Evolutionary conservation across 2,888 invertebrate genomes (phyloP), one percentile per base, ranked within the genome.

Genomic region (Agonopterix alstromeriana): DNA sequence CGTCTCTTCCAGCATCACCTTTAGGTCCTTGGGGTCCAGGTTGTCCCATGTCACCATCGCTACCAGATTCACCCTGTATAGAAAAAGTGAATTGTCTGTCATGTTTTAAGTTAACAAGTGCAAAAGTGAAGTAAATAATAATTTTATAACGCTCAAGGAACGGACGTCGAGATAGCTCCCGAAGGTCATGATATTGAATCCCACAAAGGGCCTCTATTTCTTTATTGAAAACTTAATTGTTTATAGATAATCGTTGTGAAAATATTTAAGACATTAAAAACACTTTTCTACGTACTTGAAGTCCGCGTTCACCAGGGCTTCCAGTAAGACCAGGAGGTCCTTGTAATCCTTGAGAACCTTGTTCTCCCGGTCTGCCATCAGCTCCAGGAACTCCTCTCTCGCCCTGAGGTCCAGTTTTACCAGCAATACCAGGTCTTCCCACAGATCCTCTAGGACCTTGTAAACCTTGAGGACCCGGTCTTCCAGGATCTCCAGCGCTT

Each of bases 361-460:
- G 93, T 65, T 95, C 96, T 17, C 97, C 97, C 10, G 94, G 91
- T 69, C 94, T 94, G 5, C 97, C 97, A 78, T 97, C 96, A 49
- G 94, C 94, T 8, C 97, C 97, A 43, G 93, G 92, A 63, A 93
- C 86, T 43, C 94, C 94, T 53, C 94, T 88, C 67, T 94, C 94
- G 17, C 94, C 94, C 42, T 92, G 89, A 48, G 90, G 90, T 3
- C 94, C 94, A 8, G 91, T 77, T 77, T 93, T 93, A 0, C 95
- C 95, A 8, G 91, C 79, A 5, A 92, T 81, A 17, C 95, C 96
- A 10, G 93, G 90, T 53, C 94, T 89, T 35, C 96, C 96, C 11
- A 90, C 79, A 27, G 88, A 70, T 7, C 94, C 94, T 62, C 93
- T 91, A 10, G 81, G 73, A 0, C 94, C 94, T 53, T 80, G 77